phyloP scores from a whole-genome alignment of 2,888 invertebrate genomes.

The Cyaniris semiargus region DNA sequence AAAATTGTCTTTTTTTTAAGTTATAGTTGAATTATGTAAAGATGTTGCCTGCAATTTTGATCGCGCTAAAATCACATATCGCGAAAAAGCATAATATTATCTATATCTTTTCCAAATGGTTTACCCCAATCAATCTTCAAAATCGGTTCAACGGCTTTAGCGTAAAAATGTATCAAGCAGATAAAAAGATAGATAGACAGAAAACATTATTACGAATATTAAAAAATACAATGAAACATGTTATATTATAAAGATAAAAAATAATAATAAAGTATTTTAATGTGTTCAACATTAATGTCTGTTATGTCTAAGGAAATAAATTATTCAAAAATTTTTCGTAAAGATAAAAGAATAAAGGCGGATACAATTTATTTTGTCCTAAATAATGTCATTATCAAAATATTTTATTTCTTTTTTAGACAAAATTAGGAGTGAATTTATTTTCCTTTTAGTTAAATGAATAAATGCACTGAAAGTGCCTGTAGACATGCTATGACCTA shows the following conservation, averaged over 20 bases:
- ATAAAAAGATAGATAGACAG: too few species aligned
- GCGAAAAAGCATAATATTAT: too few species aligned
- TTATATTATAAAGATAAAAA: neutral
- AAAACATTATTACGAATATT: neutral
- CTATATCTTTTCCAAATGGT: too few species aligned
- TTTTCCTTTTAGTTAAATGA: conserved; percentile 11
- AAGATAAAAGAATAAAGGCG: neutral
- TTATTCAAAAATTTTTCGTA: neutral
- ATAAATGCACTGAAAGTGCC: neutral
- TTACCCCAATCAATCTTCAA: too few species aligned
- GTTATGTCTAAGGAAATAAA: neutral
- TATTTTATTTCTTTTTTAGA: neutral
- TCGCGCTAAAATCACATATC: too few species aligned
- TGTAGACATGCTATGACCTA: neutral
- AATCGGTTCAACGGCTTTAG: too few species aligned
- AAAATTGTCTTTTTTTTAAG: neutral
- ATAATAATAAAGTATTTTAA: neutral
- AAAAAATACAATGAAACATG: neutral
- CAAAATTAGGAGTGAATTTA: neutral
- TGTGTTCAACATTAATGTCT: neutral
- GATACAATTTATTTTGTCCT: neutral
- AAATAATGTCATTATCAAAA: neutral
- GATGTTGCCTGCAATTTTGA: too few species aligned
- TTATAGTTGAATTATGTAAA: too few species aligned
- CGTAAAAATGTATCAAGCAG: neutral